Base-by-base conservation (phyloP, 2,797 vertebrate genomes). In the Acrossocheilus wenchowensis region DNA sequence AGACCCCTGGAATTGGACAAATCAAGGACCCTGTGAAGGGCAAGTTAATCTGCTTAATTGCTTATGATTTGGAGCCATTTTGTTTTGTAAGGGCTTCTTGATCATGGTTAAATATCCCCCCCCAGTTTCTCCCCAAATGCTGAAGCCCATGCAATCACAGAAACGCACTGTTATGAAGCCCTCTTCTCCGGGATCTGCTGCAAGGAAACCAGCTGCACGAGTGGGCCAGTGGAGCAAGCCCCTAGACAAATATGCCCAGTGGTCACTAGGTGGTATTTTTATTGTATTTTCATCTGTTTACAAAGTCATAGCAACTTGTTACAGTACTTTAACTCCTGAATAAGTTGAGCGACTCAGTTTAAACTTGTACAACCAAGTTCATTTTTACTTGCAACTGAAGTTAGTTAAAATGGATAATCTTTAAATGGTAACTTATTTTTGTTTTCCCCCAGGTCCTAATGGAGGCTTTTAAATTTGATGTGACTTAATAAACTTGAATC, bases 1-100 rank as follows among this genome's bases (percentile, higher is more conserved):
- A 94, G 14, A 7, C 26, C 0, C 84, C 50, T 5, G 95, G 94
- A 0, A 0, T 85, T 64, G 71, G 83, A n/a, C 89, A 86, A 78
- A 81, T 64, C 1, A 54, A 81, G 17, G 54, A 64, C 2, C 39
- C 60, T 36, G 75, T 74, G 17, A 82, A 39, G 12, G 41, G 85
- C 69, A 60, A 66, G 77, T 86, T 21, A 15, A 9, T 4, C 1
- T 0, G 17, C 15, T 12, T 48, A 14, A 36, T 12, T 34, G 3
- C 3, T 8, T 12, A 26, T 17, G 7, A 62, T 26, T 68, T 68
- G 1, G 17, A 62, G 3, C 6, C 4, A 50, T 2, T 72, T 4
- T 3, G 15, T 2, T 34, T 4, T 52, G 9, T 6, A 21, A 17
- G 64, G 19, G 52, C 21, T 26, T 26, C 26, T 26, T 26, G 26